phyloP scores from a whole-genome alignment of 2,113 vertebrate species.

The Oryzias celebensis region DNA sequence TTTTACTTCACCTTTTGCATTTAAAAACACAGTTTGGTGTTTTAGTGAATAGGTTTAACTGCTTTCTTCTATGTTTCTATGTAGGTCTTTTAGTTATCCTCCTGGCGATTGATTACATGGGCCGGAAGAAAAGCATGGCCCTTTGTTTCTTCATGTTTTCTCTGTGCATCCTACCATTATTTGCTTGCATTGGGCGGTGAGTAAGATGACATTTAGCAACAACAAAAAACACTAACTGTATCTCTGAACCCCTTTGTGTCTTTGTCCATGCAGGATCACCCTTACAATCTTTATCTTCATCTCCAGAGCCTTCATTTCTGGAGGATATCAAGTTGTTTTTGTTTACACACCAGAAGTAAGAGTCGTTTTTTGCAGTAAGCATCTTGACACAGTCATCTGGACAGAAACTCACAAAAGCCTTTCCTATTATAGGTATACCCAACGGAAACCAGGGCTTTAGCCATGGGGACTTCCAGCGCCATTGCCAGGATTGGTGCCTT shows the following conservation, averaged over 20 bases:
- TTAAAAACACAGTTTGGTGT: neutral
- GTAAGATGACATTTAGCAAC: neutral
- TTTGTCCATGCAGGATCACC: conserved; percentile 72
- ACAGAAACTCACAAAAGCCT: neutral
- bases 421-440: conserved; percentile 74
- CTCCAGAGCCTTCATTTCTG: conserved; percentile 89
- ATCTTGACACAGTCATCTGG: neutral
- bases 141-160: conserved; percentile 85
- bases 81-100: conserved; percentile 84
- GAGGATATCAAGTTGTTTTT: conserved; percentile 88
- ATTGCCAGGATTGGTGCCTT: conserved; percentile 85
- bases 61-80: conserved; percentile 12
- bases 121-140: conserved; percentile 92
- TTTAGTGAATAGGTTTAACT: too few relatives aligned
- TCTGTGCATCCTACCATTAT: conserved; percentile 84
- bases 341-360: conserved; percentile 92
- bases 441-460: conserved; percentile 85
- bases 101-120: conserved; percentile 85
- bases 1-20: neutral
- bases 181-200: conserved; percentile 87
- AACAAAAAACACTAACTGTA: neutral
- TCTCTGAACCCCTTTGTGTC: neutral
- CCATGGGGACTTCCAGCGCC: conserved; percentile 83
- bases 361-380: neutral
- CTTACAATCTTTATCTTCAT: conserved; percentile 90